Evolutionary conservation across 1,140 invertebrate species (phyloP).

Genomic region (Zaprionus ghesquierei): DNA sequence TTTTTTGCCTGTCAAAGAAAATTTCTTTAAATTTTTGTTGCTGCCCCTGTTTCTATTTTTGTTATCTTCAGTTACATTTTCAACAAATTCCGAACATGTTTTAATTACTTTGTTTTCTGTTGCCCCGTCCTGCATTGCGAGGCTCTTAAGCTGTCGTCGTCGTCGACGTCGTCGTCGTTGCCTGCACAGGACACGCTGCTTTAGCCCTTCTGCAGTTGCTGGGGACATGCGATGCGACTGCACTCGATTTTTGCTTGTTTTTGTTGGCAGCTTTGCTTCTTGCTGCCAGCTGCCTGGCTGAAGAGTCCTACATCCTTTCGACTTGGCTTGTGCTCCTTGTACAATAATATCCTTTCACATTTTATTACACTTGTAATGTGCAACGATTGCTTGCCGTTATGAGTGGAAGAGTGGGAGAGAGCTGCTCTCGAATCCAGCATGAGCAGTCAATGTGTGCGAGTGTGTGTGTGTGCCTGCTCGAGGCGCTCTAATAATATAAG

Average conservation of each 20-base stretch:
- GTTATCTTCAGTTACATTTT: neutral
- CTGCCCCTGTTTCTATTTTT: neutral
- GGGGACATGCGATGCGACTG: constrained; percentile 27
- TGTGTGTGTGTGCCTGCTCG: constrained; percentile 40
- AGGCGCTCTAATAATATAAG: constrained; percentile 66
- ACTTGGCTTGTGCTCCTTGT: constrained; percentile 12
- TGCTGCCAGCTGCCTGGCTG: neutral
- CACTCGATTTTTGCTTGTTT: constrained; percentile 15
- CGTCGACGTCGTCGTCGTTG: too few species aligned
- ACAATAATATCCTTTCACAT: constrained; percentile 77
- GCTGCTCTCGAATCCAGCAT: constrained; percentile 23
- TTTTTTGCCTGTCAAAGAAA: neutral
- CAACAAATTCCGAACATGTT: neutral
- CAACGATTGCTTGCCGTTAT: constrained; percentile 57
- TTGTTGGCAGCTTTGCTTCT: constrained; percentile 11
- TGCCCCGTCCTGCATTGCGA: neutral
- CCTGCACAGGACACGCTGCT: neutral
- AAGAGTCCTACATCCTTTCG: constrained; percentile 12
- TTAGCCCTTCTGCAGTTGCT: neutral
- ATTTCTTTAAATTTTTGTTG: too few species aligned
- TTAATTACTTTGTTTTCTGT: constrained; percentile 28
- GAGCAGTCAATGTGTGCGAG: constrained; percentile 47
- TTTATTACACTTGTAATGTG: constrained; percentile 80
- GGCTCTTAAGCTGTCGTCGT: constrained; percentile 21
- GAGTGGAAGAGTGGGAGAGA: constrained; percentile 16